phyloP scores from a whole-genome alignment of 2,797 vertebrate species.

The Leontocebus nigricollis region DNA sequence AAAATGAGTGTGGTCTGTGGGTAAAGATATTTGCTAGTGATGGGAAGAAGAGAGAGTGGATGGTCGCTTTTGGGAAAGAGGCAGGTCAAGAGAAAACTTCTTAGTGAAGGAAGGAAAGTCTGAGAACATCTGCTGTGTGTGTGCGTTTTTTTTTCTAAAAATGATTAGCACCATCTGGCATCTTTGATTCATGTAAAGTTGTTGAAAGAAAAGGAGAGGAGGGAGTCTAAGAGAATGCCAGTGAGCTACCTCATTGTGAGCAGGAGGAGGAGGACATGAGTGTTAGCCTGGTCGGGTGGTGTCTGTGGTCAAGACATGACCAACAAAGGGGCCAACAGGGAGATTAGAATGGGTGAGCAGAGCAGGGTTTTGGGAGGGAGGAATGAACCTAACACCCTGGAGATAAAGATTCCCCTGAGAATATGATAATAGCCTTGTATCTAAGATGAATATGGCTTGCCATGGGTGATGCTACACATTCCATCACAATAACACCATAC shows the following conservation, averaged over 20 bases:
- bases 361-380: neutral
- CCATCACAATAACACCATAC: accelerated
- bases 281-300: accelerated
- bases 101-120: neutral
- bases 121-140: too few relatives aligned
- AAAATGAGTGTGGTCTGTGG: accelerated
- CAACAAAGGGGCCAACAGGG: accelerated
- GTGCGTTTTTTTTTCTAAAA: neutral
- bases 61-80: neutral
- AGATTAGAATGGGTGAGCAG: accelerated
- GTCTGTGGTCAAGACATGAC: neutral
- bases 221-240: accelerated
- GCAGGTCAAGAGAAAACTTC: too few relatives aligned
- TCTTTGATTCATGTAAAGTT: accelerated
- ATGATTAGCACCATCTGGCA: neutral
- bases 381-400: accelerated
- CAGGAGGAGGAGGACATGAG: neutral
- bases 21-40: accelerated
- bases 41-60: neutral
- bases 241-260: accelerated
- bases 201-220: neutral
- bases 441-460: accelerated
- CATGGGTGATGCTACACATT: accelerated
- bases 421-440: accelerated
- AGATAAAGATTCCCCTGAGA: accelerated